Evolutionary conservation across 2,113 vertebrate genomes (phyloP).

Genomic region (Sterrhoptilus dennistouni): DNA sequence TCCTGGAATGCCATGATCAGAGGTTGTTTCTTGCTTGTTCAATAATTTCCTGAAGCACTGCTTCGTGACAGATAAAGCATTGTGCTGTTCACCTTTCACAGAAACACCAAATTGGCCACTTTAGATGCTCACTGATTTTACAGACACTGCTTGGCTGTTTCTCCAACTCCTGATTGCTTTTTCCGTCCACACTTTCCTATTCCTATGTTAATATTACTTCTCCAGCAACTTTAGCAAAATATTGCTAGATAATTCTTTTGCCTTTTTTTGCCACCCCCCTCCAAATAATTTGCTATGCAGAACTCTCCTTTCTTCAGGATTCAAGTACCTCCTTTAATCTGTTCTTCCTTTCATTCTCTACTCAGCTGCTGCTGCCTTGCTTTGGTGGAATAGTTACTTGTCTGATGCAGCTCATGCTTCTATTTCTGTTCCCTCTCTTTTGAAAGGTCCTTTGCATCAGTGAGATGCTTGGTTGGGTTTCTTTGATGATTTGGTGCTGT

Average conservation of each 20-base stretch:
- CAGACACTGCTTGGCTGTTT: background rate
- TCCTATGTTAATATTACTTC: conserved; percentile 10
- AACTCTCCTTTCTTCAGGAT: background rate
- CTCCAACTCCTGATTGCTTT: background rate
- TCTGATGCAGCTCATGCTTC: conserved; percentile 14
- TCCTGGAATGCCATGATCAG: background rate
- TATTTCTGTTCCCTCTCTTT: conserved; percentile 23
- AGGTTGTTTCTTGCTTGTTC: background rate
- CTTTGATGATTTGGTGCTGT: conserved; percentile 18
- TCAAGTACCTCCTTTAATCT: conserved; percentile 54
- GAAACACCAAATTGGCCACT: background rate
- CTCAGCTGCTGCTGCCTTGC: conserved; percentile 14
- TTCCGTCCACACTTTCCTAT: background rate
- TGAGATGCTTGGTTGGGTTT: conserved; percentile 1
- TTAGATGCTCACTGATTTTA: conserved; percentile 1
- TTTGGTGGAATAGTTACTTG: conserved; percentile 41
- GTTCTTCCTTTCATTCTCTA: conserved; percentile 12
- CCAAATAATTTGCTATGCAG: conserved; percentile 5
- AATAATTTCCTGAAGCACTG: conserved; percentile 19
- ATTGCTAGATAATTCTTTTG: background rate
- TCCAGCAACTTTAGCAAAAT: background rate
- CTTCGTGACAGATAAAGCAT: background rate
- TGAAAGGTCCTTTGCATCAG: conserved; percentile 30
- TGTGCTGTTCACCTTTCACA: background rate
- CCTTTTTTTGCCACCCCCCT: background rate